phyloP scores from a whole-genome alignment of 2,888 invertebrate genomes.

The Drosophila melanocephala region DNA sequence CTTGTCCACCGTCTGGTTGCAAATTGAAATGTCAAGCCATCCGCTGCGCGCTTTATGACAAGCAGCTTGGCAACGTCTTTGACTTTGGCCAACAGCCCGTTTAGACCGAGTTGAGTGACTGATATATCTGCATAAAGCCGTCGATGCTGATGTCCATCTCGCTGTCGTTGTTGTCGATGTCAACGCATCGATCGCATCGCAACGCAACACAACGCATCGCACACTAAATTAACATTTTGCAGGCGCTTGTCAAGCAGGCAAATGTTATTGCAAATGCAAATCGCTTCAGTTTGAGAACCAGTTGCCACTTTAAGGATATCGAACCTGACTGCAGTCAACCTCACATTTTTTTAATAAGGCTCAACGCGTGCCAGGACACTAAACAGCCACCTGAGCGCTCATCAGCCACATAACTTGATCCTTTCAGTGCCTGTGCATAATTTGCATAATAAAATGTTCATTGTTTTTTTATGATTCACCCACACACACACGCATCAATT shows the following conservation, averaged over 20 bases:
- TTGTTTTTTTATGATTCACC: constrained; percentile 69
- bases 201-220: constrained; percentile 62
- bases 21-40: constrained; percentile 79
- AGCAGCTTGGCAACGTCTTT: constrained; percentile 63
- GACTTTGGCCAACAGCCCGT: constrained; percentile 35
- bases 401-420: constrained; percentile 55
- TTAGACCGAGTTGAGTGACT: constrained; percentile 62
- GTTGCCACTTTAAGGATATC: constrained; percentile 60
- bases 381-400: constrained; percentile 33
- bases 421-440: constrained; percentile 66
- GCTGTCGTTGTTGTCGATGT: constrained; percentile 25
- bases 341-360: constrained; percentile 47
- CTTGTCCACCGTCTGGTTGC: constrained; percentile 61
- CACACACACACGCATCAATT: constrained; percentile 61
- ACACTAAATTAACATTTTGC: constrained; percentile 78
- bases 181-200: constrained; percentile 64
- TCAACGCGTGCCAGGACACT: constrained; percentile 53
- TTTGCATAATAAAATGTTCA: constrained; percentile 82
- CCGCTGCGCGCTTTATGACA: constrained; percentile 78
- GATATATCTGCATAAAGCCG: constrained; percentile 70
- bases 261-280: constrained; percentile 79
- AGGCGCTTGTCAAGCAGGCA: constrained; percentile 73
- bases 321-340: constrained; percentile 21
- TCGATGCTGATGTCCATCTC: constrained; percentile 45
- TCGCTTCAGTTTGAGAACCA: constrained; percentile 54